Percentiles rank a stretch among this genome's conserved stretches.
Conservation (phyloP, 1,140 invertebrate genomes). For the Aphelenchoides avenae region DNA sequence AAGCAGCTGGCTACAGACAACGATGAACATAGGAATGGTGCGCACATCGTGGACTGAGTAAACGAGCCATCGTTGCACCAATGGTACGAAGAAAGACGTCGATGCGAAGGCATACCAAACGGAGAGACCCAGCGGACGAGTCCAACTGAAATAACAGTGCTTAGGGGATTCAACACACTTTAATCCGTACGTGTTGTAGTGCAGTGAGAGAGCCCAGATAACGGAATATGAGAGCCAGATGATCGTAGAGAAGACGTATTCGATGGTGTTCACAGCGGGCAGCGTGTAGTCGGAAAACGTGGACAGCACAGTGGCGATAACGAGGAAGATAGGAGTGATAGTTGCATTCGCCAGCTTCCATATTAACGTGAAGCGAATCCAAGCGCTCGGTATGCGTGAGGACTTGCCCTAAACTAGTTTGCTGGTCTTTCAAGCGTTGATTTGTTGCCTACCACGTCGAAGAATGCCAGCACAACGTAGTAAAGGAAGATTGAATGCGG, state of each 20-base stretch:
- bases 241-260: constrained; percentile 24
- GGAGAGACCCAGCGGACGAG: constrained; percentile 14
- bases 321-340: constrained; percentile 11
- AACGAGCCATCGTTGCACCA: constrained; percentile 23
- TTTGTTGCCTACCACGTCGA: constrained; percentile 14
- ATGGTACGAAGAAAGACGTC: constrained; percentile 30
- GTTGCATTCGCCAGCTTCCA: constrained; percentile 17
- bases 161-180: constrained; percentile 32
- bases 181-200: constrained; percentile 32
- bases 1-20: constrained; percentile 20
- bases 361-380: constrained; percentile 8
- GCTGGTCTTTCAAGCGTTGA: no score
- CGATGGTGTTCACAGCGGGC: constrained; percentile 21
- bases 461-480: constrained; percentile 14
- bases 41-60: constrained; percentile 31
- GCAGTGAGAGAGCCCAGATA: constrained; percentile 22
- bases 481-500: constrained; percentile 6
- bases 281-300: constrained; percentile 12
- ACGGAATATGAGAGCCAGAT: constrained; percentile 25
- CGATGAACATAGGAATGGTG: constrained; percentile 7
- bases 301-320: constrained; percentile 18
- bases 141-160: constrained; percentile 15
- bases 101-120: constrained; percentile 20
- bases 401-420: constrained; percentile 30
- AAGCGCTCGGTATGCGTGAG: constrained; percentile 15